phyloP scores from a whole-genome alignment of 2,113 vertebrate species.

The Phaetusa simplex region DNA sequence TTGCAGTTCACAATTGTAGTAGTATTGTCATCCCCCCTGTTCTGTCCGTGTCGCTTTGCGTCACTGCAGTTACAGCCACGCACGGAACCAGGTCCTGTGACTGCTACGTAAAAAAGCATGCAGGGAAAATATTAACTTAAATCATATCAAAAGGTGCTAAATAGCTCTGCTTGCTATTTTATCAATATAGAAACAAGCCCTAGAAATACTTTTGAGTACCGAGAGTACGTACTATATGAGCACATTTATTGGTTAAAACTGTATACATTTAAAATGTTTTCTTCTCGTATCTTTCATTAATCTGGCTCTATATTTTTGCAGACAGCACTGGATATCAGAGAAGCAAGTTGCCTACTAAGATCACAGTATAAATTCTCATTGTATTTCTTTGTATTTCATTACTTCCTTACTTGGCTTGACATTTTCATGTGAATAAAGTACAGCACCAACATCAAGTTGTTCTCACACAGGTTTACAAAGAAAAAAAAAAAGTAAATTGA shows the following conservation, averaged over 20 bases:
- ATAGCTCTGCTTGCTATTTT: background rate
- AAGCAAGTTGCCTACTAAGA: conserved; percentile 29
- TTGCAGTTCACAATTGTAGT: background rate
- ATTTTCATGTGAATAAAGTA: conserved; percentile 66
- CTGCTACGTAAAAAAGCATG: background rate
- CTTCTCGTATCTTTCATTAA: conserved; percentile 22
- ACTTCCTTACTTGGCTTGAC: conserved; percentile 44
- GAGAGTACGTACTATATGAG: background rate
- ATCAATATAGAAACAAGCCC: background rate
- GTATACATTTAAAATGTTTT: background rate
- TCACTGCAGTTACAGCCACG: background rate
- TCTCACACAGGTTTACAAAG: conserved; percentile 27
- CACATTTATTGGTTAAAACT: conserved; percentile 3
- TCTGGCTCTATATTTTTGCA: conserved; percentile 12
- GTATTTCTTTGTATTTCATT: conserved; percentile 58
- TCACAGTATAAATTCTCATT: conserved; percentile 50
- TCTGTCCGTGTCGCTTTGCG: background rate
- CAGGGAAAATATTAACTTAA: background rate
- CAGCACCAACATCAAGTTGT: background rate
- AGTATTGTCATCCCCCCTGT: too few relatives aligned
- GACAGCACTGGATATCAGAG: conserved; percentile 27
- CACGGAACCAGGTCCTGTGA: background rate
- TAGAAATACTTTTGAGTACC: background rate
- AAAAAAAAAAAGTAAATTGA: background rate
- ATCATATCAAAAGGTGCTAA: background rate